Percentiles rank a stretch among this genome's conserved stretches.
Evolutionary conservation across 2,797 vertebrate genomes (phyloP).

Genomic region (Galaxias olidus): DNA sequence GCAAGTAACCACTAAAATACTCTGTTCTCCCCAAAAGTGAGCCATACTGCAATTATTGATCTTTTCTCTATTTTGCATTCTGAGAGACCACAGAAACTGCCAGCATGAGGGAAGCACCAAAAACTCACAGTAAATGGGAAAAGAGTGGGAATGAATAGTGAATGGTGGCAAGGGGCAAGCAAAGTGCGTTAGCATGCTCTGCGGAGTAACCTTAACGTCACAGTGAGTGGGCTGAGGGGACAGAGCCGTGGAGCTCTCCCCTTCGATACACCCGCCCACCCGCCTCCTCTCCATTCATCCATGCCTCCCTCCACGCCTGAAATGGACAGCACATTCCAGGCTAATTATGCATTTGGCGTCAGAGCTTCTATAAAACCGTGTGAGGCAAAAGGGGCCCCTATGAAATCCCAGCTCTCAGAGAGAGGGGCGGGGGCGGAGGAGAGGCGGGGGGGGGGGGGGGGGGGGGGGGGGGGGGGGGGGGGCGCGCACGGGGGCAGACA

Average conservation of each 20-base stretch:
- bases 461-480: not conserved
- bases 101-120: not conserved
- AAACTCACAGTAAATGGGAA: not conserved
- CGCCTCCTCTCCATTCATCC: not conserved
- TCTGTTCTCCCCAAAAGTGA: no score
- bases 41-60: no score
- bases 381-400: conserved; percentile 32
- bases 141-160: conserved; percentile 10
- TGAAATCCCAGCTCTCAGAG: conserved; percentile 47
- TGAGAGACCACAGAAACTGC: no score
- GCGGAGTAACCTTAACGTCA: conserved; percentile 12
- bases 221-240: conserved; percentile 4
- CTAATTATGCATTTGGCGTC: conserved; percentile 65
- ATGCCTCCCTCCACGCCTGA: conserved; percentile 30
- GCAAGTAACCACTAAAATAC: no score
- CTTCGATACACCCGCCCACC: not conserved
- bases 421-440: conserved; percentile 24
- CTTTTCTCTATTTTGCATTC: no score
- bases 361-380: conserved; percentile 51
- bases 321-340: conserved; percentile 53
- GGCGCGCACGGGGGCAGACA: not conserved
- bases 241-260: conserved; percentile 14
- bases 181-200: conserved; percentile 12
- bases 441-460: not conserved
- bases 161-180: conserved; percentile 13